These are phyloP conservation scores for Drosophila arizonae DNA, from an alignment of 1,140 invertebrate species.

Conservation along the genomic window DNA sequence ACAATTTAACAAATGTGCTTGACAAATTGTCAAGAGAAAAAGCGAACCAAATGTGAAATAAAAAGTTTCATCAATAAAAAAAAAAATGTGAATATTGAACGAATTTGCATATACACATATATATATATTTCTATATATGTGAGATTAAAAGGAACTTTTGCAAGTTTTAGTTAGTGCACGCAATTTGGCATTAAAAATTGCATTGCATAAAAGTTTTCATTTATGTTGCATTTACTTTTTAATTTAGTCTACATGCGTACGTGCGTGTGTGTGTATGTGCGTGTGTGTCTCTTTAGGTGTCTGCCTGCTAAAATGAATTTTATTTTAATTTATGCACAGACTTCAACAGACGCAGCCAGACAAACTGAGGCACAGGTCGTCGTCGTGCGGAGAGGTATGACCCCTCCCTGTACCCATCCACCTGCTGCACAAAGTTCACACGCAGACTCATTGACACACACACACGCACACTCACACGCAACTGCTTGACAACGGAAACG, in stretches of 20 bases:
- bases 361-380: conserved; percentile 63
- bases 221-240: conserved; percentile 37
- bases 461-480: conserved; percentile 16
- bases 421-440: conserved; percentile 2
- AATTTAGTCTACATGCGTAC: conserved; percentile 14
- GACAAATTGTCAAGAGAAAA: conserved; percentile 28
- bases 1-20: conserved; percentile 30
- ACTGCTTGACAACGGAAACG: conserved; percentile 43
- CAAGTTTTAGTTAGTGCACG: conserved; percentile 5
- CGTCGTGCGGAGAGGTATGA: conserved; percentile 14
- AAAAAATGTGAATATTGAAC: background rate
- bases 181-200: conserved; percentile 39
- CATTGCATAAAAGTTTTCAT: conserved; percentile 44
- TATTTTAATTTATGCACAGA: conserved; percentile 73
- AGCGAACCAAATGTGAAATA: conserved; percentile 17
- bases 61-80: conserved; percentile 43
- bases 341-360: conserved; percentile 44
- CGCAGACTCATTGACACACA: conserved; percentile 29
- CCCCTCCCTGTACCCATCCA: background rate
- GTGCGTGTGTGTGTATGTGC: background rate
- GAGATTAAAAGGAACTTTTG: conserved; percentile 16
- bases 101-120: background rate
- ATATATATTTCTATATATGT: background rate
- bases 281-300: conserved; percentile 24
- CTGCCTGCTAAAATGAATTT: conserved; percentile 46